These are phyloP conservation scores for Cyphomyrus plagiostoma DNA, from an alignment of 2,113 vertebrate genomes.

Conservation along the genomic window DNA sequence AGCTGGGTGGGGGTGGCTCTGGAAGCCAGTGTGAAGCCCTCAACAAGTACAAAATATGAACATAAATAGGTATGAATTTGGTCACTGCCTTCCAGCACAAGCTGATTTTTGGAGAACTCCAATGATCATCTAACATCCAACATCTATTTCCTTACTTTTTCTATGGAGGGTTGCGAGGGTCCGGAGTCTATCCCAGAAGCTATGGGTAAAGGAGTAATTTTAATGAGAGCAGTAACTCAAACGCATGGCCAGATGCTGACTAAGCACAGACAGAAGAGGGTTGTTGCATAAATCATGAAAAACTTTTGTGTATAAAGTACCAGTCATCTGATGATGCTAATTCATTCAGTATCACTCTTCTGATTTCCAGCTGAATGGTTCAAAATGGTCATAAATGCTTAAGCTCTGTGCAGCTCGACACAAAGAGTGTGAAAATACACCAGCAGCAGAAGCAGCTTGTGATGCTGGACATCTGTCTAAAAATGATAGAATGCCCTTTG, in stretches of 20 bases:
- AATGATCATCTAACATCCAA: not conserved
- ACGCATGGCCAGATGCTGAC: not conserved
- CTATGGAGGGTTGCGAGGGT: not conserved
- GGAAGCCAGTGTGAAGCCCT: not conserved
- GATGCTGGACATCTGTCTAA: not conserved
- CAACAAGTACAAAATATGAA: not conserved
- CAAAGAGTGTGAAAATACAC: not conserved
- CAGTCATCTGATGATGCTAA: not conserved
- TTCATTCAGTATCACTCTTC: not conserved
- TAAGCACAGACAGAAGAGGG: not conserved
- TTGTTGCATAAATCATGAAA: not conserved
- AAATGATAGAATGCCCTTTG: not conserved
- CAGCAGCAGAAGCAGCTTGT: not conserved
- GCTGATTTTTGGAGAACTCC: not conserved
- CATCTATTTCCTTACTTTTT: not conserved
- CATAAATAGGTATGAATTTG: not conserved
- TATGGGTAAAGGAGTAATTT: not conserved
- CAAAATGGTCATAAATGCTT: not conserved
- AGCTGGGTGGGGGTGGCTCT: not conserved
- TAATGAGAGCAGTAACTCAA: not conserved
- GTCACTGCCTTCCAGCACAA: not conserved
- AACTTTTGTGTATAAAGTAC: not conserved
- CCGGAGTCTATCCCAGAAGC: not conserved
- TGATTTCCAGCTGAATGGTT: not conserved
- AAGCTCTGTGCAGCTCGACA: not conserved